Evolutionary conservation across 1,140 invertebrate species (phyloP).

Genomic region (Drosophila carrolli): DNA sequence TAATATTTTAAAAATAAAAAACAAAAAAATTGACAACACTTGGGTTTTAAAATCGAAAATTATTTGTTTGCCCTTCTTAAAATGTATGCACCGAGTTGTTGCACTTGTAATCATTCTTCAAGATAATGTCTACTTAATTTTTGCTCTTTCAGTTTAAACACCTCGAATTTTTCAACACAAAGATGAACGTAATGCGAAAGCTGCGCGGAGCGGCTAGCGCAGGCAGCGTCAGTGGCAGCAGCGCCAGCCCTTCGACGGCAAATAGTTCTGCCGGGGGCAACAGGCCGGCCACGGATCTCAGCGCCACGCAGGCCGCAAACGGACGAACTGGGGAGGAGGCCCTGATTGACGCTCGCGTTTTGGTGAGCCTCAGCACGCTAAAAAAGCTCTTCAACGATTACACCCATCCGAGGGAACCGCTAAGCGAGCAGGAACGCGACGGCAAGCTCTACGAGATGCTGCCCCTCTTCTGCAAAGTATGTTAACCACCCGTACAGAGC

Average conservation of each 20-base stretch:
- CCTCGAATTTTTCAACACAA: conserved; percentile 3
- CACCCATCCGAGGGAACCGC: conserved; percentile 92
- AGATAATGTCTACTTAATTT: too few species aligned
- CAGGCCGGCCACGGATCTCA: conserved; percentile 54
- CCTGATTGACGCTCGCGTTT: conserved; percentile 90
- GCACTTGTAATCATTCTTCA: too few species aligned
- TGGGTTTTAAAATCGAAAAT: too few species aligned
- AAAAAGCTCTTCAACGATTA: conserved; percentile 98
- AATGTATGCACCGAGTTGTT: too few species aligned
- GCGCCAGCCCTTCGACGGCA: conserved; percentile 47
- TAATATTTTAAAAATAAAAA: too few species aligned
- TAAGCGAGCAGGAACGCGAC: conserved; percentile 94
- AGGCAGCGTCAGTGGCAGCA: conserved; percentile 59
- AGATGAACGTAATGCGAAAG: conserved; percentile 95
- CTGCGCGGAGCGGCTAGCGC: conserved; percentile 87
- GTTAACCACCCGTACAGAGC: too few species aligned
- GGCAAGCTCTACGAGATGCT: conserved; percentile 99
- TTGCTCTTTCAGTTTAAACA: conserved; percentile 46
- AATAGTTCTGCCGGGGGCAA: conserved; percentile 48
- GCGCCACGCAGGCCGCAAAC: conserved; percentile 36
- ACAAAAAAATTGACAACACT: too few species aligned
- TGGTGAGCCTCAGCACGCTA: conserved; percentile 96
- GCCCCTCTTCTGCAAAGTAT: conserved; percentile 98
- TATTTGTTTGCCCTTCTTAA: too few species aligned
- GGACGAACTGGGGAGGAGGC: conserved; percentile 81